Conservation (phyloP, 1,140 invertebrate genomes). For the Atta texana region DNA sequence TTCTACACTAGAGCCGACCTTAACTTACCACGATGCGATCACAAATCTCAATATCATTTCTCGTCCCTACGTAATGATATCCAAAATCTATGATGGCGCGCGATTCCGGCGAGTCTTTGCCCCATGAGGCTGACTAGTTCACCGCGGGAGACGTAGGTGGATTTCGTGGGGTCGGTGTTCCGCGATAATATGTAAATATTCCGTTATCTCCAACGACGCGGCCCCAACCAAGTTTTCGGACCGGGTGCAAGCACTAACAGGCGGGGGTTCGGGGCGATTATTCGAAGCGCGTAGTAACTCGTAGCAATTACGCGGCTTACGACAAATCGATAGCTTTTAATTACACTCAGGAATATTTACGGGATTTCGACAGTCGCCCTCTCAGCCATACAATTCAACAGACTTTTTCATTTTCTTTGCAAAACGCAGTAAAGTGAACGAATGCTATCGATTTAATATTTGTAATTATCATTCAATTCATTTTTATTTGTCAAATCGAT, state of each 20-base stretch:
- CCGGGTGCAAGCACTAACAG: neutral
- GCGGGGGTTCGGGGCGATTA: constrained; percentile 79
- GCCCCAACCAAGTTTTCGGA: constrained; percentile 72
- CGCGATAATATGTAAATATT: constrained; percentile 86
- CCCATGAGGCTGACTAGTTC: constrained; percentile 65
- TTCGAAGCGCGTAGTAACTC: constrained; percentile 84
- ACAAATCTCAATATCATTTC: constrained; percentile 72
- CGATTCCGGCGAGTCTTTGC: constrained; percentile 40
- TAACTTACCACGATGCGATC: constrained; percentile 11
- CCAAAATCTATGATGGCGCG: constrained; percentile 51
- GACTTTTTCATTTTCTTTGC: constrained; percentile 26
- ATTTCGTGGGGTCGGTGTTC: constrained; percentile 64
- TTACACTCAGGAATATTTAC: constrained; percentile 83
- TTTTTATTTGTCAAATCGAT: neutral
- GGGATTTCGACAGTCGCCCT: constrained; percentile 64
- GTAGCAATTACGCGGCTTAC: constrained; percentile 85
- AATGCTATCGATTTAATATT: neutral
- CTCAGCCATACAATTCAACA: constrained; percentile 47
- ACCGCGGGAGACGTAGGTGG: constrained; percentile 70
- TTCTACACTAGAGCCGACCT: neutral
- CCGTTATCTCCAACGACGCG: constrained; percentile 81
- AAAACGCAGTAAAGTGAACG: neutral
- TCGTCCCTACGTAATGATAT: constrained; percentile 65
- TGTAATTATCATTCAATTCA: neutral
- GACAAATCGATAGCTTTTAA: constrained; percentile 86